A percentile compares a stretch with the other conserved stretches of the same genome.
These are phyloP conservation scores for Apeira syringaria DNA, from an alignment of 2,888 invertebrate genomes.

Conservation along the genomic window DNA sequence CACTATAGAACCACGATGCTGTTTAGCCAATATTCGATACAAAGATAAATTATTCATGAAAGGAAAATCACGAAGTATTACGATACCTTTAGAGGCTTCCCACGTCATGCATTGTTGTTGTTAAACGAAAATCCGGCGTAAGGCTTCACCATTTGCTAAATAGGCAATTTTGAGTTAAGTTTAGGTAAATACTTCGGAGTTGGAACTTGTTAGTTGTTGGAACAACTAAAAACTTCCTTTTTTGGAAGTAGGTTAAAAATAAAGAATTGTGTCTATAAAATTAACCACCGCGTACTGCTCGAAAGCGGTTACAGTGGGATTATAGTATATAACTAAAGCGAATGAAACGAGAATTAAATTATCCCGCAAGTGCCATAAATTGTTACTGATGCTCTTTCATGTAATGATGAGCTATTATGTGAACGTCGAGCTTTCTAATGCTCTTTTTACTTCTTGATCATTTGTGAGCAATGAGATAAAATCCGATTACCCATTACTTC, in stretches of 20 bases:
- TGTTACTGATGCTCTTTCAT: constrained; percentile 2
- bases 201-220: no score
- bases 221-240: no score
- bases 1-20: constrained; percentile 52
- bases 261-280: no score
- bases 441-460: constrained; percentile 28
- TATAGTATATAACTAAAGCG: constrained; percentile 39
- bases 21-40: constrained; percentile 50
- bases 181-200: no score
- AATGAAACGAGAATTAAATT: no score
- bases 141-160: constrained; percentile 18
- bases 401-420: constrained; percentile 41
- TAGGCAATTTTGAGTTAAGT: no score
- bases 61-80: constrained; percentile 57
- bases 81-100: constrained; percentile 42
- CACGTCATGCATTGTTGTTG: constrained; percentile 25
- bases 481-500: no score
- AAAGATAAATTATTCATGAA: constrained; percentile 65
- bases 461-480: constrained; percentile 10
- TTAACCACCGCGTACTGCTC: no score
- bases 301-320: constrained; percentile 30
- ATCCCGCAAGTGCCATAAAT: no score
- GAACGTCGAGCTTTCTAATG: constrained; percentile 19
- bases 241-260: no score
- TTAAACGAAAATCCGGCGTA: constrained; percentile 25